These are phyloP conservation scores for Eidolon dupreanum DNA, from an alignment of 2,797 vertebrate species.

Conservation along the genomic window DNA sequence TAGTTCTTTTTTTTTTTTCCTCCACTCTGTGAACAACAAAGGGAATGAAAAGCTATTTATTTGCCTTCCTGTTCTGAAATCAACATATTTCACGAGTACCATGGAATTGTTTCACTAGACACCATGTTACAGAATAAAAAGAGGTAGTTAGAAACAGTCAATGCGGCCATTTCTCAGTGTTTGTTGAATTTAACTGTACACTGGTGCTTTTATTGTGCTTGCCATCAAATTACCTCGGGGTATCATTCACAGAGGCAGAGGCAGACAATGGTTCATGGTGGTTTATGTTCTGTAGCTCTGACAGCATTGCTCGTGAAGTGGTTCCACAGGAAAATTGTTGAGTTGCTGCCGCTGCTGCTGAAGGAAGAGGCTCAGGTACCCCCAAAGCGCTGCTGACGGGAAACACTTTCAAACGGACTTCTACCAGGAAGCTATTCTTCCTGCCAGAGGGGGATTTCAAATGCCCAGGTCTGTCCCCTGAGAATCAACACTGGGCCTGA, in stretches of 20 bases:
- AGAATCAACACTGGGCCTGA: neutral
- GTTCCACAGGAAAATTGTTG: neutral
- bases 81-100: neutral
- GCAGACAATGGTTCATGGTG: neutral
- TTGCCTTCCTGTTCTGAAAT: neutral
- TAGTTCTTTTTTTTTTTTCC: neutral
- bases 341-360: neutral
- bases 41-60: neutral
- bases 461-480: neutral
- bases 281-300: neutral
- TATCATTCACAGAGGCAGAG: neutral
- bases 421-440: neutral
- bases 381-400: neutral
- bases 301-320: fast-evolving
- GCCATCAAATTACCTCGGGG: neutral
- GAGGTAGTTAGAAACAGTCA: neutral
- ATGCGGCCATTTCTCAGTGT: neutral
- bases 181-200: neutral
- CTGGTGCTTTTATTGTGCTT: neutral
- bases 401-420: neutral
- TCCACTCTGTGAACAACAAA: neutral
- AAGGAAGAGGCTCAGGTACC: no score
- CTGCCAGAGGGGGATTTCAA: neutral
- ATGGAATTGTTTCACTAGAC: neutral
- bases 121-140: neutral